Conservation (phyloP, 2,888 invertebrate genomes). For the Eilema caniola region DNA sequence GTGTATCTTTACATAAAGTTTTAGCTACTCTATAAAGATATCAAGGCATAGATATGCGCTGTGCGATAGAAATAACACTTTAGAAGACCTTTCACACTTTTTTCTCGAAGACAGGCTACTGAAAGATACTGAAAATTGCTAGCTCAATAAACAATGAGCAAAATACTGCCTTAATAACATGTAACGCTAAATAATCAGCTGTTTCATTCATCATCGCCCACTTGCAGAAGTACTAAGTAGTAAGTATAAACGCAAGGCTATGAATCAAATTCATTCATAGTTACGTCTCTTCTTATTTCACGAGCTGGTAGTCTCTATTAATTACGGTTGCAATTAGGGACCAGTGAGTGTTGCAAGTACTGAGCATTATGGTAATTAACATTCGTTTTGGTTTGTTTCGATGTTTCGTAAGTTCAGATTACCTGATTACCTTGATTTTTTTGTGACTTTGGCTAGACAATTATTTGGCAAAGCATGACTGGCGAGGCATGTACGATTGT, state of each 20-base stretch:
- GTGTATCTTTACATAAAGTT: too few relatives aligned
- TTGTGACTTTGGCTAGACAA: neutral
- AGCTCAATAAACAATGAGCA: neutral
- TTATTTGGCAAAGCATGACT: neutral
- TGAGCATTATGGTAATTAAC: constrained; percentile 39
- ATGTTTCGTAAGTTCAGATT: constrained; percentile 23
- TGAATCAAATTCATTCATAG: neutral
- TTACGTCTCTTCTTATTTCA: constrained; percentile 32
- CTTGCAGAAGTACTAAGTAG: neutral
- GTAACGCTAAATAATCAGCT: constrained; percentile 5
- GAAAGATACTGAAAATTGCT: neutral
- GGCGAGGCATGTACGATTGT: neutral
- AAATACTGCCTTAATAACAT: neutral
- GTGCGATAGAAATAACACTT: too few relatives aligned
- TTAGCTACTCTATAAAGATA: too few relatives aligned
- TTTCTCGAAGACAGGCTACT: too few relatives aligned
- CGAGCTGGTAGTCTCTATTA: constrained; percentile 37
- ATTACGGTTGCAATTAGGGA: constrained; percentile 50
- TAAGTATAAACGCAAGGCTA: too few relatives aligned
- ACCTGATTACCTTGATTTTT: constrained; percentile 18
- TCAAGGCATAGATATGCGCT: too few relatives aligned
- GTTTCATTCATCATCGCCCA: constrained; percentile 9
- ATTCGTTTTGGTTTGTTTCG: constrained; percentile 31
- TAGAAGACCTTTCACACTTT: too few relatives aligned
- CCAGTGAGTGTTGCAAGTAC: constrained; percentile 46